Base-by-base conservation (phyloP, 2,888 invertebrate species). In the Brachylomia viminalis region DNA sequence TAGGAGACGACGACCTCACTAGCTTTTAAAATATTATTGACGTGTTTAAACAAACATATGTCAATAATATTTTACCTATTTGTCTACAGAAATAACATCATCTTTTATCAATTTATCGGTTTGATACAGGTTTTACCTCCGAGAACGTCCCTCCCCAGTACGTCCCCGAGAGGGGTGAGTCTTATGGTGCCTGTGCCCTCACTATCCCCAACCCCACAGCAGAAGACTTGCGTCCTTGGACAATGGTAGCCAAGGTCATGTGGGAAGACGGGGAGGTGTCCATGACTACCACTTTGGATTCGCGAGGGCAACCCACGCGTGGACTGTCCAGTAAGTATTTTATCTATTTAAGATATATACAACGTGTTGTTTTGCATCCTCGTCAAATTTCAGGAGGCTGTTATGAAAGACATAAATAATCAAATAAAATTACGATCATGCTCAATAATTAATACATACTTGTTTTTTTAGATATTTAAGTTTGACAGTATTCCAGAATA, bases 161-260 rank as follows among this genome's bases (percentile, higher is more conserved):
- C 84, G n/a, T 17, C 0, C 61, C 81, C 0, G 13, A 27, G 33
- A 70, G 5, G 86, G 8, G 20, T 45, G 27, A 56, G 20, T 0
- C 2, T 6, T 13, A 15, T 4, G 93, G 93, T 0, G 8, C 27
- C 17, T 95, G 95, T 79, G 72, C 70, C 30, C 82, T 95, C 6
- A 17, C 61, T 5, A 89, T 94, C 8, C 23, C 15, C 0, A 42
- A 80, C 11, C 92, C 94, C 0, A 85, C 83, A 0, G 83, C 82
- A 1, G 64, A 92, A 52, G 95, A 96, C 70, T 64, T 84, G 27
- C 92, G 92, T 23, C 94, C 95, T 0, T 96, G 96, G 96, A 93
- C 93, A 7, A 87, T 95, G 7, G 92, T 88, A 2, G 92, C 91
- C 42, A 93, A 87, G 83, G 72, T 95, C 42, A 66, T n/a, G 0